phyloP scores from a whole-genome alignment of 2,113 vertebrate species.

The Pachycephala philippinensis region DNA sequence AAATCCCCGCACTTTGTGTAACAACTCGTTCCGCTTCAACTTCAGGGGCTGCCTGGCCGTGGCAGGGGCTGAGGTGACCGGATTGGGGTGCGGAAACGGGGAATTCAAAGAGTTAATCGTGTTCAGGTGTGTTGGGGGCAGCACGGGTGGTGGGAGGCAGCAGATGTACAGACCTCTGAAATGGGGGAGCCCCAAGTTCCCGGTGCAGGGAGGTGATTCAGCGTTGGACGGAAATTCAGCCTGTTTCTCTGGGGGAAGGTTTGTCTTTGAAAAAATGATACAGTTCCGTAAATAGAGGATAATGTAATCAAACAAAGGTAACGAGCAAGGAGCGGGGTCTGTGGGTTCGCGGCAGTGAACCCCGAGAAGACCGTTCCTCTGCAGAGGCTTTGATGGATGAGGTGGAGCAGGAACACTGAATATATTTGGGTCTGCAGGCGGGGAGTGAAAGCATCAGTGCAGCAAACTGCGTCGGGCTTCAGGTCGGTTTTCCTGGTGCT shows the following conservation, averaged over 20 bases:
- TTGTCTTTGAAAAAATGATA: background rate
- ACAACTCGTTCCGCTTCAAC: rapidly evolving
- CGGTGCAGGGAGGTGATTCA: rapidly evolving
- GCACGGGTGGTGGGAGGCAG: rapidly evolving
- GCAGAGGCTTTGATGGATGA: rapidly evolving
- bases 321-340: rapidly evolving
- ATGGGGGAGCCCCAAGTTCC: background rate
- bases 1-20: rapidly evolving
- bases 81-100: rapidly evolving
- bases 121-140: rapidly evolving
- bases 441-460: background rate
- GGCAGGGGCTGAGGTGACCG: rapidly evolving
- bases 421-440: rapidly evolving
- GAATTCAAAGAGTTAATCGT: rapidly evolving
- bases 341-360: rapidly evolving
- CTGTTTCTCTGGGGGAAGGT: rapidly evolving
- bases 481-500: background rate
- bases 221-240: rapidly evolving
- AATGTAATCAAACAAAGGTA: background rate
- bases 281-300: background rate
- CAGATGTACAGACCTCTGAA: rapidly evolving
- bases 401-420: background rate
- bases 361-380: background rate
- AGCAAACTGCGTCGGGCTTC: rapidly evolving
- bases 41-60: rapidly evolving